These are phyloP conservation scores for Poecile atricapillus DNA, from an alignment of 2,113 vertebrate genomes.

Conservation along the genomic window DNA sequence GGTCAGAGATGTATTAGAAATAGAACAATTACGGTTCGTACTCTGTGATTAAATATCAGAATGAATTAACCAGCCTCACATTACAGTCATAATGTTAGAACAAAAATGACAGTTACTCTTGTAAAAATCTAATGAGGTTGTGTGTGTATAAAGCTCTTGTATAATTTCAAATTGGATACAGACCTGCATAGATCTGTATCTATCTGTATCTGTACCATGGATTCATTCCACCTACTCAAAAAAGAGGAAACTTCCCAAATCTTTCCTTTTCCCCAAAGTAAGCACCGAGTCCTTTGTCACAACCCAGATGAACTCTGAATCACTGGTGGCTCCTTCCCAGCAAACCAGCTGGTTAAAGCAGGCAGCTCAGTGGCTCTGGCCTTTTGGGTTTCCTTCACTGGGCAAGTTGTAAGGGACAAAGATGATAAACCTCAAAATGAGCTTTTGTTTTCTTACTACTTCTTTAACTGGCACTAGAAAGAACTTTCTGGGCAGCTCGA, in stretches of 20 bases:
- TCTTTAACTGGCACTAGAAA: neutral
- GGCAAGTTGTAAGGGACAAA: neutral
- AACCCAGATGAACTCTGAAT: neutral
- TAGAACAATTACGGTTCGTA: slow-evolving; percentile 25
- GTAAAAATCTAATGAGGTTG: slow-evolving; percentile 50
- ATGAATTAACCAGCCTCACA: neutral
- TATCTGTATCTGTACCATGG: neutral
- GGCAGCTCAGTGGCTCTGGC: neutral
- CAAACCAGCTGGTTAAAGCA: neutral
- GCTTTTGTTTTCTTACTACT: neutral
- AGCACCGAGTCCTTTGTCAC: neutral
- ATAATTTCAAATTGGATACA: neutral
- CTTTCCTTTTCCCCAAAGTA: neutral
- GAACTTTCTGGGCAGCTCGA: accelerated
- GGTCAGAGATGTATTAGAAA: neutral
- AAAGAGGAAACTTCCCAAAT: neutral
- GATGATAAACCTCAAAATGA: neutral
- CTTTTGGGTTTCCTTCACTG: neutral
- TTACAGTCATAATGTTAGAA: slow-evolving; percentile 40
- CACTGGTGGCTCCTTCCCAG: neutral
- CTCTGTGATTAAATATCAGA: slow-evolving; percentile 50
- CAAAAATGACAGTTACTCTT: slow-evolving; percentile 56
- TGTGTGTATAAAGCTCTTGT: neutral
- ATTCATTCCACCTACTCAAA: neutral
- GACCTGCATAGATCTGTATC: neutral